Percentiles rank a stretch among this genome's conserved stretches.
These are phyloP conservation scores for Drosophila parvula DNA, from an alignment of 1,140 invertebrate genomes.

Conservation along the genomic window DNA sequence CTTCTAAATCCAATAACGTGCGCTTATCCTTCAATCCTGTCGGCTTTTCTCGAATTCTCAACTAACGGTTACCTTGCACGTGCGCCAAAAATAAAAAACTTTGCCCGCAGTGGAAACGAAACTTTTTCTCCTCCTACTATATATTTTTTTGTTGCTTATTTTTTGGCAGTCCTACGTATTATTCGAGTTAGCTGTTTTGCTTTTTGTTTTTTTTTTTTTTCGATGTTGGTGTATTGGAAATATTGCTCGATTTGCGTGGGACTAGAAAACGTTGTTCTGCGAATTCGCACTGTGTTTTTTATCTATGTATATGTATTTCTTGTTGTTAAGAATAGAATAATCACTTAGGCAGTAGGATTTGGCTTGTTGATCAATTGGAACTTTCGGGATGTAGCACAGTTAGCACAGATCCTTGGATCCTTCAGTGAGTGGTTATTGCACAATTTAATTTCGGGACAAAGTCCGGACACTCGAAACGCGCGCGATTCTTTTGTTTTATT, in stretches of 20 bases:
- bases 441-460: conserved; percentile 38
- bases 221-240: conserved; percentile 34
- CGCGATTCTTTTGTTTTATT: conserved; percentile 41
- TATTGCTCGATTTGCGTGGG: conserved; percentile 70
- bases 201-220: conserved; percentile 34
- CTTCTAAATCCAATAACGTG: conserved; percentile 67
- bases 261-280: conserved; percentile 71
- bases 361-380: conserved; percentile 50
- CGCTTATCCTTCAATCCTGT: conserved; percentile 64
- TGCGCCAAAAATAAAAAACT: conserved; percentile 59
- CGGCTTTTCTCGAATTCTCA: conserved; percentile 39
- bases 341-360: conserved; percentile 55
- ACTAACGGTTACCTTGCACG: conserved; percentile 52
- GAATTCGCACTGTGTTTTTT: conserved; percentile 37
- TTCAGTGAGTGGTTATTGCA: conserved; percentile 60
- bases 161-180: conserved; percentile 30
- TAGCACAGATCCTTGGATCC: conserved; percentile 28
- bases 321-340: conserved; percentile 40
- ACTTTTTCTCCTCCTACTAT: conserved; percentile 40
- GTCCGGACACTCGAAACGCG: conserved; percentile 62
- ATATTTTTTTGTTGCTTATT: conserved; percentile 11
- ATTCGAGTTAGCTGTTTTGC: conserved; percentile 39
- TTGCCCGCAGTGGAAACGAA: conserved; percentile 55
- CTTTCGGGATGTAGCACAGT: conserved; percentile 68
- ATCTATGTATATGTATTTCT: too few species aligned